A percentile compares a stretch with the other conserved stretches of the same genome.
Evolutionary conservation across 2,113 vertebrate species (phyloP).

Genomic region (Otus sunia): DNA sequence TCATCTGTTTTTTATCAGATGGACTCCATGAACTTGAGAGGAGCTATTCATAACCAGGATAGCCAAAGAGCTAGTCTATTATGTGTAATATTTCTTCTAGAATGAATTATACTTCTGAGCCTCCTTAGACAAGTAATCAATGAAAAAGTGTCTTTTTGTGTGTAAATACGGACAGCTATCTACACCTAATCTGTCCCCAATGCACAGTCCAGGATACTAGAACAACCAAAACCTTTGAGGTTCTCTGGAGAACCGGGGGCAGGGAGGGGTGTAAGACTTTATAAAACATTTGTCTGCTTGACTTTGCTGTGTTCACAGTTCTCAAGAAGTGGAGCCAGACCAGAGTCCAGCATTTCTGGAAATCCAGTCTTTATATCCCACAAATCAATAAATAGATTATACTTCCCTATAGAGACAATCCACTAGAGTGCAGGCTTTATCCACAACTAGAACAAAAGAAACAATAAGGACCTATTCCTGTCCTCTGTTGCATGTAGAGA

Average conservation of each 20-base stretch:
- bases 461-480: not conserved
- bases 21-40: not conserved
- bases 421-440: conserved; percentile 65
- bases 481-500: not conserved
- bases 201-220: not conserved
- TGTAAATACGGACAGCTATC: not conserved
- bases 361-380: not conserved
- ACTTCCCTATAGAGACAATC: not conserved
- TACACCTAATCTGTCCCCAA: not conserved
- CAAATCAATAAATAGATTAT: not conserved
- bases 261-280: not conserved
- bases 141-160: not conserved
- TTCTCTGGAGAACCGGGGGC: not conserved
- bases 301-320: not conserved
- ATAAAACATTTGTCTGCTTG: not conserved
- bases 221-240: not conserved
- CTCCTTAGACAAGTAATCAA: not conserved
- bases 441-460: not conserved
- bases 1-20: not conserved
- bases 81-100: not conserved
- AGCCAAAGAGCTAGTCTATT: not conserved
- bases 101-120: not conserved
- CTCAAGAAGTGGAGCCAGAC: not conserved
- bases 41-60: not conserved
- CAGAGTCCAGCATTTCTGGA: not conserved